Base-by-base conservation (phyloP, 2,113 vertebrate genomes). In the Trogon melanurus region DNA sequence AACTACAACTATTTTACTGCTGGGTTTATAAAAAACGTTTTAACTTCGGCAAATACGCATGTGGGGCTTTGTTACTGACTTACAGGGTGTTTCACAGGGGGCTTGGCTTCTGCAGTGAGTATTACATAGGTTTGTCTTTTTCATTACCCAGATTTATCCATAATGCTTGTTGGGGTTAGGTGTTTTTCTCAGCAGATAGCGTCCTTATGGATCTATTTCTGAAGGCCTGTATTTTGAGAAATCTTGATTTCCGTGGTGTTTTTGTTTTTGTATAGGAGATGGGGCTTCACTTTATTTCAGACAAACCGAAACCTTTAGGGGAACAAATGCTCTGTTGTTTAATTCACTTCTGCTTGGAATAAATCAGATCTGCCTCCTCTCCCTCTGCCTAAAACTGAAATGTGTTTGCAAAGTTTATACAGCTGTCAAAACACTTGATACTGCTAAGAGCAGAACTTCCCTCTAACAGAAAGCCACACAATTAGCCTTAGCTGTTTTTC, bases 361-460 rank as follows among this genome's bases (percentile, higher is more conserved):
- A 83, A 96, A 73, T 83, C 30, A 29, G 58, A 57, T 78, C 64
- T 92, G 45, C 30, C 50, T 19, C 20, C 19, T 82, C 62, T 94
- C 53, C 50, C 32, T 73, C 26, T 16, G 70, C 65, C 44, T 85
- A 48, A 79, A 85, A 64, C 74, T 83, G 67, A 82, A 95, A 91
- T 2, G 8, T 32, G 57, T 56, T 96, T 51, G 16, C 11, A 32
- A 93, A 90, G 64, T 83, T 91, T 91, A 48, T 53, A 48, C 83
- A 95, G 72, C 89, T 96, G 85, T 83, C 56, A 88, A 95, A 94
- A 78, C 56, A 66, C 44, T 91, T 60, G 60, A 50, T 78, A n/a
- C 25, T 83, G 47, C 41, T 70, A 88, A 90, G 44, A 91, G 32
- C 64, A 90, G 85, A 93, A 83, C 79, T 80, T 89, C 48, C 36